Evolutionary conservation across 2,113 vertebrate species (phyloP).

Genomic region (Pithys albifrons): DNA sequence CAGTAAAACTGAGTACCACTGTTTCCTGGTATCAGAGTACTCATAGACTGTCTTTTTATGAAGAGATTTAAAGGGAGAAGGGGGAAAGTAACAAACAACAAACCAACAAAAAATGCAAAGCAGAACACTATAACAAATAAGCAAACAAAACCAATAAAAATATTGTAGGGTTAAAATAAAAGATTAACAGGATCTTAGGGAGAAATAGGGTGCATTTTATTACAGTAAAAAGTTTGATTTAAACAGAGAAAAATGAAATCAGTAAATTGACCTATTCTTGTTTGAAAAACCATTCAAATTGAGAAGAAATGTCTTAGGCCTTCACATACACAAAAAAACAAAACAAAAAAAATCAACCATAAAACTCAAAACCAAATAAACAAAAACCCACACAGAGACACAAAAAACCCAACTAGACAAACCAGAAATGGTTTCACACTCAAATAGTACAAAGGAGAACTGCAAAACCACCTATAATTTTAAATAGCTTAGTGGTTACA

Average conservation of each 20-base stretch:
- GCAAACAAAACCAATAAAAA: not conserved
- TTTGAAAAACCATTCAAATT: not conserved
- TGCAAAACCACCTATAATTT: not conserved
- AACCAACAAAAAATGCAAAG: not conserved
- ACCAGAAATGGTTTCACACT: not conserved
- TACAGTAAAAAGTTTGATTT: not conserved
- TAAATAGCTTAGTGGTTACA: not conserved
- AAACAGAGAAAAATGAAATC: not conserved
- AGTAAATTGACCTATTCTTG: not conserved
- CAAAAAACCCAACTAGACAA: not conserved
- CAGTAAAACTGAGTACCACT: not conserved
- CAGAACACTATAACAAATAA: not conserved
- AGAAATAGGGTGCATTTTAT: not conserved
- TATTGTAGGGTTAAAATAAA: not conserved
- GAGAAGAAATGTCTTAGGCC: not conserved
- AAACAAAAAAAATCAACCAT: not conserved
- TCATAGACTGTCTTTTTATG: not conserved
- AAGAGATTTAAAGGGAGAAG: not conserved
- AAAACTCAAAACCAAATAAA: not conserved
- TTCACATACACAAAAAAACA: not conserved
- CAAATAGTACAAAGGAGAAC: not conserved
- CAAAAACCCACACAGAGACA: not conserved
- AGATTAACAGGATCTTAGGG: not conserved
- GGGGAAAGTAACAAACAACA: not conserved
- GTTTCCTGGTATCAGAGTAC: not conserved